Base-by-base conservation (phyloP, 2,888 invertebrate species). In the Leucania comma region DNA sequence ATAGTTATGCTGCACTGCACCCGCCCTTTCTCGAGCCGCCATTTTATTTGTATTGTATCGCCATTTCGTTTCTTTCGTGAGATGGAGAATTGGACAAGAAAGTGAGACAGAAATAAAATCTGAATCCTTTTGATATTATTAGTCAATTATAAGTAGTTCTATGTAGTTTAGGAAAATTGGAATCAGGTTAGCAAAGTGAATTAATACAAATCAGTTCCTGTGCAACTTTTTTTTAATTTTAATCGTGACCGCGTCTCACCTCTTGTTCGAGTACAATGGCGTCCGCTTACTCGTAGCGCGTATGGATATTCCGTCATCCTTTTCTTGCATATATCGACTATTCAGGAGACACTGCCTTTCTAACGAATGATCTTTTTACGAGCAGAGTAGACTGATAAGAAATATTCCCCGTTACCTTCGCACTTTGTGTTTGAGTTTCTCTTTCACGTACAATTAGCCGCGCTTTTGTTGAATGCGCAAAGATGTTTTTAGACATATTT, bases 1-100 rank as follows among this genome's bases (percentile, higher is more conserved):
- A 74, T 50, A 5, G 8, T 65, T 22, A 17, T 26, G 35, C 22
- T 54, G 20, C 26, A 46, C 32, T 35, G 62, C 29, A 42, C 58
- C 57, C 64, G 48, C 60, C 58, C 62, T 57, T 56, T 53, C 48
- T 22, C 22, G 50, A 58, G 78, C 88, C 90, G 95, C 96, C 96
- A 96, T 96, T 93, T 95, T 95, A 90, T 89, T 93, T 84, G 81
- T 83, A 54, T 91, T 91, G 90, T 96, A 96, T 96, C 94, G 96
- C 96, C 96, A 96, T 96, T 96, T 96, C 96, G 89, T 96, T 95
- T 94, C 90, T 92, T 89, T 92, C 87, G 90, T 95, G 96, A 96
- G 96, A 96, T 95, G 93, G 96, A 95, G 90, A 93, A 95, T 93
- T 92, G 83, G 83, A 84, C 87, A 91, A 89, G 90, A 92, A 96